These are phyloP conservation scores for Ptychadena robeensis DNA, from an alignment of 2,797 vertebrate genomes.

Conservation along the genomic window DNA sequence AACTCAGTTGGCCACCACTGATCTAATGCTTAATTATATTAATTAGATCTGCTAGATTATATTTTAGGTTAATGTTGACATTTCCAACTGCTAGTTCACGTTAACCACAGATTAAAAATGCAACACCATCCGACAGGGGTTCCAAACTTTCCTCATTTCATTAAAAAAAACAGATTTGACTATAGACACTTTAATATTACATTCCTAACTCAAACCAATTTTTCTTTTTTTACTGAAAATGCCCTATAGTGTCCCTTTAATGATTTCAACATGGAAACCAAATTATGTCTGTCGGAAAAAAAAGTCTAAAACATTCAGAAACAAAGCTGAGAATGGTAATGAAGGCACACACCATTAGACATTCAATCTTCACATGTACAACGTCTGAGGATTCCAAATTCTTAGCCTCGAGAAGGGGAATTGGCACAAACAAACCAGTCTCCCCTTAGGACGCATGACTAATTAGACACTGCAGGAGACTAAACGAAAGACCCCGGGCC, in stretches of 20 bases:
- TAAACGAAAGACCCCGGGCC: constrained; percentile 58
- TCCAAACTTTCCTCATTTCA: no score
- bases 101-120: no score
- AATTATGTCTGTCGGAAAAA: constrained; percentile 44
- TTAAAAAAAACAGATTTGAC: no score
- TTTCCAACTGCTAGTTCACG: no score
- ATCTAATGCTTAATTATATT: no score
- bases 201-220: background rate
- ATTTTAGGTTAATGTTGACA: no score
- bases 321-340: constrained; percentile 44
- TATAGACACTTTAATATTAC: no score
- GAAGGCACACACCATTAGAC: constrained; percentile 50
- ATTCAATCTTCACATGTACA: constrained; percentile 51
- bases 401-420: constrained; percentile 50
- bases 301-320: constrained; percentile 38
- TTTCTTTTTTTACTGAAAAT: background rate
- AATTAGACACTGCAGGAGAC: constrained; percentile 62
- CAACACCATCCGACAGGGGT: no score
- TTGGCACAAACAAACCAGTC: constrained; percentile 59
- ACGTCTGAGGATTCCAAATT: constrained; percentile 47
- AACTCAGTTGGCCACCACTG: no score
- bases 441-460: constrained; percentile 60
- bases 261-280: constrained; percentile 40
- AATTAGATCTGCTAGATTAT: no score
- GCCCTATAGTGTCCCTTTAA: background rate